These are phyloP conservation scores for Sula dactylatra DNA, from an alignment of 2,113 vertebrate genomes.

Conservation along the genomic window DNA sequence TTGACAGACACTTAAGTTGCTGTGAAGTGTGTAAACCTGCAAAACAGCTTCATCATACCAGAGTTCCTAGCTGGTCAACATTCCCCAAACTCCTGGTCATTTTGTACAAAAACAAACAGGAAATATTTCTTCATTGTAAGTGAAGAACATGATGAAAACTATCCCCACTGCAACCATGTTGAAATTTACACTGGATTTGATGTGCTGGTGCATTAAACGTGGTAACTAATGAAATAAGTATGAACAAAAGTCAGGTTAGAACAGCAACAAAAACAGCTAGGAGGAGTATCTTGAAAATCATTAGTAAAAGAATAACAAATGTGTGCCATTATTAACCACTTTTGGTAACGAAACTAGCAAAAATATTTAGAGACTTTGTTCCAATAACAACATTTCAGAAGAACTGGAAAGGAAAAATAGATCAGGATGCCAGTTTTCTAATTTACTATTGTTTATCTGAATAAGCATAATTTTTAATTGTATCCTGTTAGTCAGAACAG, in stretches of 20 bases:
- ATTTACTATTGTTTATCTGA: neutral
- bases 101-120: neutral
- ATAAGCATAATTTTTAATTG: neutral
- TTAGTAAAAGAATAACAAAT: constrained; percentile 17
- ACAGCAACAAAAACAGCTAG: neutral
- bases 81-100: neutral
- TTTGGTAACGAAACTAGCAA: neutral
- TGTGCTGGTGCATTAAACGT: neutral
- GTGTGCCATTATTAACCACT: neutral
- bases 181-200: constrained; percentile 16
- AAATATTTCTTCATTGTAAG: neutral
- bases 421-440: neutral
- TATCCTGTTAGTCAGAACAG: neutral
- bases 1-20: neutral
- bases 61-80: neutral
- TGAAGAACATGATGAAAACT: neutral
- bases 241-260: constrained; percentile 1
- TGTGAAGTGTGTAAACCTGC: neutral
- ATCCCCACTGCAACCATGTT: neutral
- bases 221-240: constrained; percentile 3
- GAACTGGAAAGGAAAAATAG: neutral
- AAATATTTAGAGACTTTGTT: neutral
- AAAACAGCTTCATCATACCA: neutral
- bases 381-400: neutral
- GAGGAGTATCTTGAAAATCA: neutral